Evolutionary conservation across 2,797 vertebrate genomes (phyloP).

Genomic region (Peromyscus attwateri): DNA sequence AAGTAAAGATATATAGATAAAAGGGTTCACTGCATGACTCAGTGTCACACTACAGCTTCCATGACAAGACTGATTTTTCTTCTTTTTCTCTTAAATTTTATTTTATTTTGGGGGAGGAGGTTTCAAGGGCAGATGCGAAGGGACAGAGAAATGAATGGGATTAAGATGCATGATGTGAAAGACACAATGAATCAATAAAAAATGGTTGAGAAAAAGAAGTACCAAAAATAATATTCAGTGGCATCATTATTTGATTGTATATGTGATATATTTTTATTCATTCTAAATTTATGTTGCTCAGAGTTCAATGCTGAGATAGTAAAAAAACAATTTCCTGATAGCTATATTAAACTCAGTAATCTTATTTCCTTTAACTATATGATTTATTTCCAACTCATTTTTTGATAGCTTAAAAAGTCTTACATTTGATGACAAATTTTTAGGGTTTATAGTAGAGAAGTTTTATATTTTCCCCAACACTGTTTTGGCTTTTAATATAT

Average conservation of each 20-base stretch:
- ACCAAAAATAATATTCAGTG: conserved; percentile 32
- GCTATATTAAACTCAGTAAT: conserved; percentile 73
- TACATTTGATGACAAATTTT: conserved; percentile 34
- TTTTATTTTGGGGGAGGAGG: background rate
- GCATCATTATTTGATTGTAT: conserved; percentile 69
- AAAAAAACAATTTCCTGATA: conserved; percentile 76
- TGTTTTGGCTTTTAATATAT: background rate
- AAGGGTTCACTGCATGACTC: background rate
- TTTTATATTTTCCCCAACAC: conserved; percentile 43
- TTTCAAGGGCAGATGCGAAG: background rate
- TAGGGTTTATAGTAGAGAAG: conserved; percentile 46
- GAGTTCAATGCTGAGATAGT: conserved; percentile 67
- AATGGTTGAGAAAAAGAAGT: conserved; percentile 60
- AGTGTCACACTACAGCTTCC: background rate
- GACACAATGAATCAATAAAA: background rate
- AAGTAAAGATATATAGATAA: background rate
- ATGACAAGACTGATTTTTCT: background rate
- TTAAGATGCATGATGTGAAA: background rate
- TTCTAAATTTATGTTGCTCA: conserved; percentile 61
- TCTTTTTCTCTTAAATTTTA: background rate
- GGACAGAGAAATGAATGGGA: background rate
- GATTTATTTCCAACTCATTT: conserved; percentile 70
- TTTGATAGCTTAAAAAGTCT: conserved; percentile 47
- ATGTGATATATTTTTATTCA: conserved; percentile 68
- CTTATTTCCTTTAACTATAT: conserved; percentile 62